These are phyloP conservation scores for Enhydra lutris DNA, from an alignment of 2,113 vertebrate species.

Conservation along the genomic window DNA sequence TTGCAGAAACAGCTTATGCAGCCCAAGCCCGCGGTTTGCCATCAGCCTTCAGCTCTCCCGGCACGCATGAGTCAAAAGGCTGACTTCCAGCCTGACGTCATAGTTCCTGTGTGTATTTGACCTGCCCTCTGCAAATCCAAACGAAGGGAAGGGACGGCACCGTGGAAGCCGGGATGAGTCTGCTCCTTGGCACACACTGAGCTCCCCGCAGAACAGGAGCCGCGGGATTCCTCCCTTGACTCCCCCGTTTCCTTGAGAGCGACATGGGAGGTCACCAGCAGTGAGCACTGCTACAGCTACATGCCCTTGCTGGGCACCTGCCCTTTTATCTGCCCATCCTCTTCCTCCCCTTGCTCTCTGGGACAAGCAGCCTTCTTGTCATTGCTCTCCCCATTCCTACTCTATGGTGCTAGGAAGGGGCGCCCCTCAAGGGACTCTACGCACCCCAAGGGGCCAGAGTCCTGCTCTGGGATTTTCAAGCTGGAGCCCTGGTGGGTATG, in stretches of 20 bases:
- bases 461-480: not conserved
- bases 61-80: not conserved
- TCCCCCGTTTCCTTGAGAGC: not conserved
- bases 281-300: too few species aligned
- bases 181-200: not conserved
- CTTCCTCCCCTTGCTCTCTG: not conserved
- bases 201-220: not conserved
- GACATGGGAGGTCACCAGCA: not conserved
- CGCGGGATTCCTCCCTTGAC: not conserved
- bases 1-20: not conserved
- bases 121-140: not conserved
- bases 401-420: not conserved
- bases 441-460: not conserved
- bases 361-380: not conserved
- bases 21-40: not conserved
- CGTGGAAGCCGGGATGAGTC: accelerated
- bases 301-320: not conserved
- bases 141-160: not conserved
- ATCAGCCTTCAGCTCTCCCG: not conserved
- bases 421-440: not conserved
- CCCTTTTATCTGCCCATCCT: not conserved
- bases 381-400: not conserved
- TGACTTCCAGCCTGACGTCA: not conserved
- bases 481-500: not conserved
- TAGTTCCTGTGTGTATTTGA: not conserved